Percentiles rank a stretch among this genome's conserved stretches.
Evolutionary conservation across 2,797 vertebrate genomes (phyloP).

Genomic region (Cyprinodon diabolis): DNA sequence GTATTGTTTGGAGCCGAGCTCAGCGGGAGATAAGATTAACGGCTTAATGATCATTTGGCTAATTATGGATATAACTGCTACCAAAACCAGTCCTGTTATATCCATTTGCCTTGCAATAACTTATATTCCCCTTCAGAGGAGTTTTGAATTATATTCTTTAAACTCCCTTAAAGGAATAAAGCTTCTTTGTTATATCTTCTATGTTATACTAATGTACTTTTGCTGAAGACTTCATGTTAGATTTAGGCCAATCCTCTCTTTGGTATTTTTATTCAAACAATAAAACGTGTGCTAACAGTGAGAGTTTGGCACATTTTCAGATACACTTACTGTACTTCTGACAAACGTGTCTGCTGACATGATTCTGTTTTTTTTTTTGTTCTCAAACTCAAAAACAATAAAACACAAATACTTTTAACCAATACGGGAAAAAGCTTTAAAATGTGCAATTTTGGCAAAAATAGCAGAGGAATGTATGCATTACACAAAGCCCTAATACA

Average conservation of each 20-base stretch:
- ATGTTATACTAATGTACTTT: slow-evolving; percentile 25
- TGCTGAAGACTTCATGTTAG: slow-evolving; percentile 29
- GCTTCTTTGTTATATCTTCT: no score
- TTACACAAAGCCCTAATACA: neutral
- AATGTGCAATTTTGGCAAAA: neutral
- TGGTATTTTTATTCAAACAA: slow-evolving; percentile 60
- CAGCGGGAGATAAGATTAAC: slow-evolving; percentile 55
- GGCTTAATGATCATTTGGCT: slow-evolving; percentile 56
- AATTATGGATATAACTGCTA: slow-evolving; percentile 59
- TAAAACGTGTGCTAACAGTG: slow-evolving; percentile 48
- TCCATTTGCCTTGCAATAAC: slow-evolving; percentile 51
- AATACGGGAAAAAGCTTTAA: neutral
- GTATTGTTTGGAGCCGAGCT: slow-evolving; percentile 38
- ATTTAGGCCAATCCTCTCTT: slow-evolving; percentile 48
- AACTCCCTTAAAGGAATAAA: slow-evolving; percentile 15
- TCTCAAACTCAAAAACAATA: slow-evolving; percentile 9
- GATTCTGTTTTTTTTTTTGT: slow-evolving; percentile 1
- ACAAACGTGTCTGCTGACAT: slow-evolving; percentile 15
- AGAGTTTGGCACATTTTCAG: slow-evolving; percentile 44
- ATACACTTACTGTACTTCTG: slow-evolving; percentile 31
- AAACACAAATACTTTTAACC: slow-evolving; percentile 1
- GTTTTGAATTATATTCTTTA: slow-evolving; percentile 42
- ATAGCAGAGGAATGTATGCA: neutral
- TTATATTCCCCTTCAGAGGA: slow-evolving; percentile 32
- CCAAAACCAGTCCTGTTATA: slow-evolving; percentile 43